Conservation (phyloP, 2,888 invertebrate species). For the Agelastica alni region DNA sequence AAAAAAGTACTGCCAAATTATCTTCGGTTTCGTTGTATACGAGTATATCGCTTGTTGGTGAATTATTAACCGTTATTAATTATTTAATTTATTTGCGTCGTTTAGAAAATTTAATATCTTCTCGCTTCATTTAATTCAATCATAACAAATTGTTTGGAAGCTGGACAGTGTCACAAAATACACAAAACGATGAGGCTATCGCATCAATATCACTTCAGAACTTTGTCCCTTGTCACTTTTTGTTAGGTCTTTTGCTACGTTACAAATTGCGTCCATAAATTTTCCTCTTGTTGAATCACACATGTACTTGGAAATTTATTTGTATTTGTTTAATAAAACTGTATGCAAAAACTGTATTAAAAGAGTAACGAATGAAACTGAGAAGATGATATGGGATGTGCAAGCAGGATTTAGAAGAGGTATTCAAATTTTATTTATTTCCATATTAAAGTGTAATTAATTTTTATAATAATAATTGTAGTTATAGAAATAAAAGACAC, state of each 20-base stretch:
- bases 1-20: too few relatives aligned
- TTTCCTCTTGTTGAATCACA: constrained; percentile 3
- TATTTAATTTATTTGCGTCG: constrained; percentile 7
- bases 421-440: too few relatives aligned
- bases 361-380: too few relatives aligned
- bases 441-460: too few relatives aligned
- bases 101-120: constrained; percentile 9
- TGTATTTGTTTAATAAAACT: constrained; percentile 16
- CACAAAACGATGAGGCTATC: constrained; percentile 20
- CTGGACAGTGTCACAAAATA: constrained; percentile 23
- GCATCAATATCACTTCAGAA: constrained; percentile 26
- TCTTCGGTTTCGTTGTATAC: too few relatives aligned
- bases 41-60: constrained; percentile 1
- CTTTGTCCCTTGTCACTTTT: constrained; percentile 20
- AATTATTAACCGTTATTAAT: constrained; percentile 3
- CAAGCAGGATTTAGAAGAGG: too few relatives aligned
- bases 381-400: too few relatives aligned
- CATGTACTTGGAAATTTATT: constrained; percentile 10
- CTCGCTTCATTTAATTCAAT: constrained; percentile 21
- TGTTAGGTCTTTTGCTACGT: constrained; percentile 17
- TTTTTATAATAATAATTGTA: too few relatives aligned
- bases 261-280: constrained; percentile 24
- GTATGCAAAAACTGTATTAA: too few relatives aligned
- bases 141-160: constrained; percentile 17
- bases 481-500: too few relatives aligned